Percentiles rank a stretch among this genome's conserved stretches.
Evolutionary conservation across 2,888 invertebrate species (phyloP).

Genomic region (Timema podura): DNA sequence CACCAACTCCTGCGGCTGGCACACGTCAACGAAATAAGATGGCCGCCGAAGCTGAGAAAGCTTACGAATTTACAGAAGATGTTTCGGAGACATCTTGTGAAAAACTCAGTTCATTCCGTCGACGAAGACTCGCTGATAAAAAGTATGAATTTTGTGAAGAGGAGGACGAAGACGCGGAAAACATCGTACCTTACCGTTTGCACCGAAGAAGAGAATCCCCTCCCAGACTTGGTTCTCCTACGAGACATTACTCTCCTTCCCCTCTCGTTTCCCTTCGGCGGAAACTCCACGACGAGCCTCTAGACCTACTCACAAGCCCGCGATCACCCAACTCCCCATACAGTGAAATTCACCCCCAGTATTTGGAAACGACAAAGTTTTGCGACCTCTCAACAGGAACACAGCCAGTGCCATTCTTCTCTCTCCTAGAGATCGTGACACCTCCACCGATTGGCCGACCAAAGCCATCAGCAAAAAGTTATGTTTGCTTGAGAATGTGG

Average conservation of each 20-base stretch:
- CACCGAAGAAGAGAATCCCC: slow-evolving; percentile 25
- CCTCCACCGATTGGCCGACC: slow-evolving; percentile 17
- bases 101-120: slow-evolving; percentile 80
- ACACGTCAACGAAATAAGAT: slow-evolving; percentile 20
- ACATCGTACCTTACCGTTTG: slow-evolving; percentile 50
- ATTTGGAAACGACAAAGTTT: slow-evolving; percentile 38
- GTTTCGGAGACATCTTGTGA: slow-evolving; percentile 70
- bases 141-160: slow-evolving; percentile 84
- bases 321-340: slow-evolving; percentile 17
- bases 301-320: slow-evolving; percentile 21
- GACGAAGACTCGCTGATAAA: slow-evolving; percentile 81
- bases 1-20: background rate
- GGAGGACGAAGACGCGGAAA: slow-evolving; percentile 54
- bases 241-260: slow-evolving; percentile 20
- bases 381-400: slow-evolving; percentile 41
- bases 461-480: slow-evolving; percentile 17
- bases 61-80: slow-evolving; percentile 83
- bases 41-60: slow-evolving; percentile 60
- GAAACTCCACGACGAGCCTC: slow-evolving; percentile 20
- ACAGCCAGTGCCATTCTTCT: slow-evolving; percentile 23
- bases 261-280: slow-evolving; percentile 18
- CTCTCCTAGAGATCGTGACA: slow-evolving; percentile 28
- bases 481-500: slow-evolving; percentile 16
- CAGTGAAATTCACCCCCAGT: slow-evolving; percentile 11
- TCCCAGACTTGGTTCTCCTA: slow-evolving; percentile 19